These are phyloP conservation scores for Erpobdella octoculata DNA, from an alignment of 2,888 invertebrate species.

Conservation along the genomic window DNA sequence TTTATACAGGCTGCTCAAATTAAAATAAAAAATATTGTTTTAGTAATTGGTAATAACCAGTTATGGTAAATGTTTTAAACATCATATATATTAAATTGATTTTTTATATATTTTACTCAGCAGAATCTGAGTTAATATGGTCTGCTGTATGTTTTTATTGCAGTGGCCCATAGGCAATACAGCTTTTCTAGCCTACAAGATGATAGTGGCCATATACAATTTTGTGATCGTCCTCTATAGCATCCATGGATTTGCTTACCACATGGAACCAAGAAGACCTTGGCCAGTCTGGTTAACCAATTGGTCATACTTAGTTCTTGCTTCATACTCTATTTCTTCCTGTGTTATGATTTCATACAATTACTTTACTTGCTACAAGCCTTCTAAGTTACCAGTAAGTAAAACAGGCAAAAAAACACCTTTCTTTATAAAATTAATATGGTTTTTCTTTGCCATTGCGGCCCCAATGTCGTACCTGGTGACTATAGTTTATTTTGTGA, in stretches of 20 bases:
- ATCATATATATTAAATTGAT: neutral
- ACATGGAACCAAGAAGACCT: slow-evolving; percentile 29
- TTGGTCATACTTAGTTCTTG: slow-evolving; percentile 45
- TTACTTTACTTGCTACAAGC: neutral
- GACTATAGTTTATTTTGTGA: slow-evolving; percentile 15
- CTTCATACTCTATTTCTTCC: slow-evolving; percentile 39
- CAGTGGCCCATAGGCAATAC: neutral
- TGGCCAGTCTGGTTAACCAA: slow-evolving; percentile 45
- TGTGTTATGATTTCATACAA: slow-evolving; percentile 16
- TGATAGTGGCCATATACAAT: neutral
- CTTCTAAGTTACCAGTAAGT: neutral
- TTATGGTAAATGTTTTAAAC: neutral
- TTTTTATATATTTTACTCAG: neutral
- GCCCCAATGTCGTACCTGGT: slow-evolving; percentile 5
- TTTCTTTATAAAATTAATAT: neutral
- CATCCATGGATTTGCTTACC: slow-evolving; percentile 28
- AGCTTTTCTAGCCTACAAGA: neutral
- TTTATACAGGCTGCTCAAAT: neutral
- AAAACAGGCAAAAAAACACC: neutral
- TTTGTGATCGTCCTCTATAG: neutral
- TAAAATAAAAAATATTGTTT: too few relatives aligned
- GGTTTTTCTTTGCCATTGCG: neutral
- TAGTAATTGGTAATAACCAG: too few relatives aligned
- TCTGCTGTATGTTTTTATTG: neutral
- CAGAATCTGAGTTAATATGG: too few relatives aligned